Conservation (phyloP, 2,888 invertebrate genomes). For the Pandemis cinnamomeana region DNA sequence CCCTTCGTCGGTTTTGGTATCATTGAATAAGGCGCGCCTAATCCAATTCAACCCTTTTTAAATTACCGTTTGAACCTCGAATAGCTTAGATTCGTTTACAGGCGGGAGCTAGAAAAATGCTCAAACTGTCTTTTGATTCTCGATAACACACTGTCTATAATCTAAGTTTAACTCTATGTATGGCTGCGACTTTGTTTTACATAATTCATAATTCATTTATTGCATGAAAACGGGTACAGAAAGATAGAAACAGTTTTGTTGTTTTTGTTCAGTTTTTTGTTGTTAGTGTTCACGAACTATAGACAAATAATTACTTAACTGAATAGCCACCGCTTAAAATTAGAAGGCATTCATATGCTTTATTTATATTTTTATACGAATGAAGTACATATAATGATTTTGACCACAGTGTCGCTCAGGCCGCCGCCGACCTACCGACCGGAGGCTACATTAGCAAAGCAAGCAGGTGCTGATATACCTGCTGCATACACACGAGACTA, state of each 20-base stretch:
- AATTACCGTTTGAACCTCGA: slow-evolving; percentile 32
- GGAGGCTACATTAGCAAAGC: neutral
- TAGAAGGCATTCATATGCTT: too few species aligned
- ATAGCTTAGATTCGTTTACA: slow-evolving; percentile 19
- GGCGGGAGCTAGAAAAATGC: neutral
- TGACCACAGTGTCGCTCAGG: neutral
- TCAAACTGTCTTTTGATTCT: neutral
- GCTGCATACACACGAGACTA: slow-evolving; percentile 4
- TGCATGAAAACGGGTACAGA: too few species aligned
- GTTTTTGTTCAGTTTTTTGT: too few species aligned
- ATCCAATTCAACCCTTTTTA: slow-evolving; percentile 37
- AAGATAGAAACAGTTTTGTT: too few species aligned
- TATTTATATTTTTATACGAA: neutral
- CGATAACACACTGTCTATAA: neutral
- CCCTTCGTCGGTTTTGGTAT: slow-evolving; percentile 27
- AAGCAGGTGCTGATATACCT: neutral
- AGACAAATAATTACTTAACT: too few species aligned
- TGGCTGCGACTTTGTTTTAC: neutral
- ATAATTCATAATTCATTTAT: too few species aligned
- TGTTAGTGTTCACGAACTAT: too few species aligned
- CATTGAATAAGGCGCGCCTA: slow-evolving; percentile 36
- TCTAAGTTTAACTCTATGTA: neutral
- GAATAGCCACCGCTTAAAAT: too few species aligned
- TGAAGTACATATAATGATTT: neutral
- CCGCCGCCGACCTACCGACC: neutral